Conservation (phyloP, 2,888 invertebrate genomes). For the Caenorhabditis zanzibari region DNA sequence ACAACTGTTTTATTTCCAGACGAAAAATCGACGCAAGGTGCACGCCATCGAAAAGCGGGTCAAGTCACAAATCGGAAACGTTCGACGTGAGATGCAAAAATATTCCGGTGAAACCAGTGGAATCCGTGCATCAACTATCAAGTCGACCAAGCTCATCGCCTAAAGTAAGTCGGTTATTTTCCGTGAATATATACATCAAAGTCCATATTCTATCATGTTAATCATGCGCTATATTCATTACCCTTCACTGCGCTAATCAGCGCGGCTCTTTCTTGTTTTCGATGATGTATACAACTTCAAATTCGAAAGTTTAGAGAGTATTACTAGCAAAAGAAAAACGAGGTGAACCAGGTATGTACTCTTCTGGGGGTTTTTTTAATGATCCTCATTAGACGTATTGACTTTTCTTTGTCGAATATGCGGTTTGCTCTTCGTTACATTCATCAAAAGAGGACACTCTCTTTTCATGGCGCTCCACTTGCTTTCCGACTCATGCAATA, state of each 20-base stretch:
- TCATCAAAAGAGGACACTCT: conserved; percentile 34
- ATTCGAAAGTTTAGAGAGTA: not conserved
- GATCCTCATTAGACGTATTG: not conserved
- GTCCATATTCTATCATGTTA: not conserved
- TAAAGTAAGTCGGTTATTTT: conserved; percentile 49
- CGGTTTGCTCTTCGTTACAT: not conserved
- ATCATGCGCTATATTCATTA: conserved; percentile 8
- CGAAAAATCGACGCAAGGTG: conserved; percentile 68
- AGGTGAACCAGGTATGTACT: not conserved
- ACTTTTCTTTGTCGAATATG: not conserved
- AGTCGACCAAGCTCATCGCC: conserved; percentile 90
- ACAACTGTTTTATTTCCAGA: conserved; percentile 58
- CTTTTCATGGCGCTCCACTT: conserved; percentile 17
- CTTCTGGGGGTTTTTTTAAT: not conserved
- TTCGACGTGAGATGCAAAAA: conserved; percentile 89
- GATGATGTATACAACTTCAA: not conserved
- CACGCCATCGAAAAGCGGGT: conserved; percentile 70
- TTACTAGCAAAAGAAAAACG: not conserved
- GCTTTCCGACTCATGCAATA: conserved; percentile 36
- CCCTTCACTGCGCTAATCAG: conserved; percentile 27
- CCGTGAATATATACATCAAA: not conserved
- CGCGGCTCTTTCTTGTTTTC: not conserved
- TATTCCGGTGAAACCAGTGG: conserved; percentile 96
- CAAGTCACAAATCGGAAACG: conserved; percentile 82
- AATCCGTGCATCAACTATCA: conserved; percentile 92